Conservation (phyloP, 2,888 invertebrate genomes). For the Fissipunctia ypsillon region DNA sequence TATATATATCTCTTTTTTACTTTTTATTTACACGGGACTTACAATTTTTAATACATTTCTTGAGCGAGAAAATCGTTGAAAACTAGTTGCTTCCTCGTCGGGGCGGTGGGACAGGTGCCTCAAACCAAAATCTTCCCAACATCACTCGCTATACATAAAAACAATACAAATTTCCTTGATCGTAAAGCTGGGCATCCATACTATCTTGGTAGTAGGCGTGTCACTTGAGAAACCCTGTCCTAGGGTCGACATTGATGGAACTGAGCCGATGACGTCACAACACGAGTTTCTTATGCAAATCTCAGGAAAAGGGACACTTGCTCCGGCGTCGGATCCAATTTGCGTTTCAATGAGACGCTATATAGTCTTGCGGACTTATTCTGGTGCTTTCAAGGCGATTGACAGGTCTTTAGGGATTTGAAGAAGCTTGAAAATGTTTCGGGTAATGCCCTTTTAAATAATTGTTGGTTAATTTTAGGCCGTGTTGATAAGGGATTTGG, state of each 20-base stretch:
- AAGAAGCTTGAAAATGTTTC: conserved; percentile 20
- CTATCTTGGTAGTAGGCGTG: conserved; percentile 38
- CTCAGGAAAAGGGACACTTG: conserved; percentile 70
- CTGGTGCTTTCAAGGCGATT: conserved; percentile 53
- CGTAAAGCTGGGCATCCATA: conserved; percentile 24
- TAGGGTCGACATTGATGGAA: conserved; percentile 59
- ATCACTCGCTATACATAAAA: not conserved
- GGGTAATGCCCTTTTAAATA: not conserved
- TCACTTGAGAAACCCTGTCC: conserved; percentile 50
- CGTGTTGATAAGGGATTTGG: not conserved
- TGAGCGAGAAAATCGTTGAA: too few relatives aligned
- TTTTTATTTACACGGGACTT: too few relatives aligned
- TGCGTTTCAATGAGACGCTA: conserved; percentile 73
- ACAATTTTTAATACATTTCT: too few relatives aligned
- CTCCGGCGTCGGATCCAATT: conserved; percentile 71
- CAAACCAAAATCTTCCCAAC: not conserved
- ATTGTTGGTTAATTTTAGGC: not conserved
- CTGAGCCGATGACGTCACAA: conserved; percentile 62
- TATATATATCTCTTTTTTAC: too few relatives aligned
- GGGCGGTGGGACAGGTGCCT: too few relatives aligned
- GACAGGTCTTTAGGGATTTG: conserved; percentile 46
- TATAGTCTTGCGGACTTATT: conserved; percentile 65
- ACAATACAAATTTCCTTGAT: conserved; percentile 20
- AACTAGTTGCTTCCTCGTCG: too few relatives aligned
- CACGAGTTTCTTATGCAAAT: conserved; percentile 73